phyloP scores from a whole-genome alignment of 1,140 invertebrate genomes.

The Yoshiicerus persimilis region DNA sequence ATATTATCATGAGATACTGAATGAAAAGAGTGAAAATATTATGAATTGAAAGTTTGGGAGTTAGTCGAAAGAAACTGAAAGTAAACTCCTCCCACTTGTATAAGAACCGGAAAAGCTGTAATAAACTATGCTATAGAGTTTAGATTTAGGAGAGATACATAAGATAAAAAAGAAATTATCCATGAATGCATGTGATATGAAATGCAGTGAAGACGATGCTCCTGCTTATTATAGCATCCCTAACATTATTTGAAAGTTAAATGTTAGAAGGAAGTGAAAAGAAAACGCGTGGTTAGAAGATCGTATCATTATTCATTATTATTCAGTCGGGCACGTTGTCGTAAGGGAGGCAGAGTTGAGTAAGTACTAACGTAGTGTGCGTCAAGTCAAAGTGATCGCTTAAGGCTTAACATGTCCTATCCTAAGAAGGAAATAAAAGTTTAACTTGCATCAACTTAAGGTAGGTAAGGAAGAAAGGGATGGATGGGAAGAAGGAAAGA shows the following conservation, averaged over 20 bases:
- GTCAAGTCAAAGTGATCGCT: neutral
- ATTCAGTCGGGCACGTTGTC: slow-evolving; percentile 10
- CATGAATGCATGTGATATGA: neutral
- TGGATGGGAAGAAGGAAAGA: neutral
- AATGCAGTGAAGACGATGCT: neutral
- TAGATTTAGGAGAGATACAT: neutral
- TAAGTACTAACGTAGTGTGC: neutral
- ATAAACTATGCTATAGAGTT: neutral
- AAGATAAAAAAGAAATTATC: neutral
- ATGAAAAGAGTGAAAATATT: neutral
- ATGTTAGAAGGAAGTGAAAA: neutral
- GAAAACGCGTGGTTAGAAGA: slow-evolving; percentile 16
- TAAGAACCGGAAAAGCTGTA: neutral
- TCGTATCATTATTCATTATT: slow-evolving; percentile 26
- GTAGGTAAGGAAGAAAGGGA: slow-evolving; percentile 7
- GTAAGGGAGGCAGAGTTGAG: neutral
- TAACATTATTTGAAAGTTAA: neutral
- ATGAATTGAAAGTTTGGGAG: neutral
- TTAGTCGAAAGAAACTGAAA: neutral
- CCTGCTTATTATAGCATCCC: neutral
- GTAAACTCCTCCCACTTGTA: neutral
- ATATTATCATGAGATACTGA: neutral
- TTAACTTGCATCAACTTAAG: neutral
- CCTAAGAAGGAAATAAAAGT: slow-evolving; percentile 20
- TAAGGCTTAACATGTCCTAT: neutral